Conservation (phyloP, 2,888 invertebrate species). For the Tholera decimalis region DNA sequence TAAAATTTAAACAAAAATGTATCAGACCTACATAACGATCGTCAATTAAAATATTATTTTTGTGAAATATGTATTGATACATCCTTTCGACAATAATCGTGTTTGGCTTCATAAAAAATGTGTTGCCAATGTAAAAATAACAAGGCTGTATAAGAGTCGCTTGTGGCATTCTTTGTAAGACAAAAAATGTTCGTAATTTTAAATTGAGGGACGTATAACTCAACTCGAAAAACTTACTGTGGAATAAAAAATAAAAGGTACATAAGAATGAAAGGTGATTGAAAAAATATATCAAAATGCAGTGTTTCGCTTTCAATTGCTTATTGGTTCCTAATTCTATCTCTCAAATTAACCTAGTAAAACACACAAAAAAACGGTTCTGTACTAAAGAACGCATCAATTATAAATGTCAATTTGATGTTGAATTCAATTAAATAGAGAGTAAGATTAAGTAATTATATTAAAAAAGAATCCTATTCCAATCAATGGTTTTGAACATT, state of each 20-base stretch:
- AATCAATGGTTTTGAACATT: conserved; percentile 28
- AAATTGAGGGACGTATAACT: conserved; percentile 12
- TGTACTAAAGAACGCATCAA: conserved; percentile 75
- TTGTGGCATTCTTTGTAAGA: conserved; percentile 17
- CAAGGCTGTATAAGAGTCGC: conserved; percentile 36
- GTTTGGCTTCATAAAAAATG: conserved; percentile 46
- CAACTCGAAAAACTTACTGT: conserved; percentile 6
- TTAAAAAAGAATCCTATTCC: conserved; percentile 22
- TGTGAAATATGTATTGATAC: conserved; percentile 51
- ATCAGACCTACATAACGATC: conserved; percentile 45
- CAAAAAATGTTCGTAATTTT: conserved; percentile 43
- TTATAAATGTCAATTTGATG: conserved; percentile 86
- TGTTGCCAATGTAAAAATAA: conserved; percentile 41
- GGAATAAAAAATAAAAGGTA: background rate
- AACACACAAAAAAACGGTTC: conserved; percentile 24
- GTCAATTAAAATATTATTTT: conserved; percentile 59
- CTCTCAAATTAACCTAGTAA: conserved; percentile 12
- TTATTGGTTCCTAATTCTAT: background rate
- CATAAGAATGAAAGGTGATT: background rate
- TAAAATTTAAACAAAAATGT: conserved; percentile 6
- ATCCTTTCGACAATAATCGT: conserved; percentile 63
- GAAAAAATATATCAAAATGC: background rate
- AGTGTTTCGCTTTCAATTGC: background rate
- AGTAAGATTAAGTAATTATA: conserved; percentile 46
- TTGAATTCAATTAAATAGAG: conserved; percentile 68